phyloP scores from a whole-genome alignment of 2,797 vertebrate genomes.

The Cuniculus paca region DNA sequence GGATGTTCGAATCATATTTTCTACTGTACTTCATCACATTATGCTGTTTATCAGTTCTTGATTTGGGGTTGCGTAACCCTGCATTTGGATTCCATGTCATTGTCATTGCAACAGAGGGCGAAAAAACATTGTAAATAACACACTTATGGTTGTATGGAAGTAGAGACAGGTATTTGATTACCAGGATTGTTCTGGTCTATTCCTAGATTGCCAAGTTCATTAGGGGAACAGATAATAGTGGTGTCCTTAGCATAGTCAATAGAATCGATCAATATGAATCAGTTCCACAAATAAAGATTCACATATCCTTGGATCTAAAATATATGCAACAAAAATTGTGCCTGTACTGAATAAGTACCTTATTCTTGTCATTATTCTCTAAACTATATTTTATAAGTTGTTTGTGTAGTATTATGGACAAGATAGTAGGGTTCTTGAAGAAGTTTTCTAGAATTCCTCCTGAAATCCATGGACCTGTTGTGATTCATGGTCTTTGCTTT shows the following conservation, averaged over 20 bases:
- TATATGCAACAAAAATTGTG: neutral
- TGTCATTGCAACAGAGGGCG: neutral
- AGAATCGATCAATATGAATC: neutral
- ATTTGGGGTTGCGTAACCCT: neutral
- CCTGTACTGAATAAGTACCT: neutral
- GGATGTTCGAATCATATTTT: neutral
- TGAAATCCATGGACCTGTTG: neutral
- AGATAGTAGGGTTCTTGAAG: neutral
- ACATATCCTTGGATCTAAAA: neutral
- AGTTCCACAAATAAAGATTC: neutral
- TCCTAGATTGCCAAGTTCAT: neutral
- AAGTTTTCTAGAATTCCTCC: neutral
- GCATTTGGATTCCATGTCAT: neutral
- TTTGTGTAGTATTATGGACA: neutral
- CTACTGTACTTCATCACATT: neutral
- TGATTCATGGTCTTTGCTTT: conserved; percentile 32
- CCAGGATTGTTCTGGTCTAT: neutral
- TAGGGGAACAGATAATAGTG: neutral
- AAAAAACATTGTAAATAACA: neutral
- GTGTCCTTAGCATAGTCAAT: neutral
- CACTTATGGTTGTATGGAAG: neutral
- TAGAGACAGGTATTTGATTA: neutral
- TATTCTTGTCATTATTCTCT: neutral
- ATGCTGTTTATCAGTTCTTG: neutral
- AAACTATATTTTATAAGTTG: neutral